Conservation (phyloP, 2,113 vertebrate species). For the Deroptyus accipitrinus region DNA sequence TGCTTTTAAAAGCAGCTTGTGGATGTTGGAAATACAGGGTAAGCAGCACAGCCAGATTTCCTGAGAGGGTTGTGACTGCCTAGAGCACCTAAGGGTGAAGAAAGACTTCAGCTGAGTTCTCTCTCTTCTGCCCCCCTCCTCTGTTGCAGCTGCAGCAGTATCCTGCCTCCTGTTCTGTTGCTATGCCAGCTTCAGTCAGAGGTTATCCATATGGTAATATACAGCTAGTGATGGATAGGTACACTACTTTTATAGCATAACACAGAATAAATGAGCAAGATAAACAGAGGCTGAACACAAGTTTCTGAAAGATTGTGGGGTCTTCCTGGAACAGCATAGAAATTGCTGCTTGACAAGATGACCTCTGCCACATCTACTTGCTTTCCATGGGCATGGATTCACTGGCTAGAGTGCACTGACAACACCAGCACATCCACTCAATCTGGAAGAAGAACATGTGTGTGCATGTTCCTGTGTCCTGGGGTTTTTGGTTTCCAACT, state of each 20-base stretch:
- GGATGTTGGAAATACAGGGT: background rate
- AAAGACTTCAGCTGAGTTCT: background rate
- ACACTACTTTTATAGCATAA: background rate
- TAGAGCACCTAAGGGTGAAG: background rate
- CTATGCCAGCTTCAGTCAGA: background rate
- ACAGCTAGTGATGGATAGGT: background rate
- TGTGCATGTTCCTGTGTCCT: fast-evolving
- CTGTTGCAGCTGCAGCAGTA: background rate
- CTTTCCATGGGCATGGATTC: background rate
- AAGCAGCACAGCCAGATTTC: background rate
- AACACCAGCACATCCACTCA: background rate
- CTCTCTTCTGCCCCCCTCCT: background rate
- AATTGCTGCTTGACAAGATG: background rate
- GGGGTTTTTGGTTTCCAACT: background rate
- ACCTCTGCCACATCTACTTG: background rate
- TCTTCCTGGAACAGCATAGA: background rate
- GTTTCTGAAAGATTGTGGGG: background rate
- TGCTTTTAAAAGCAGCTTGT: background rate
- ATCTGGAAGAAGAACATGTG: background rate
- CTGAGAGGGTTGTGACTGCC: background rate
- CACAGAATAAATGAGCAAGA: background rate
- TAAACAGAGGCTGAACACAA: background rate
- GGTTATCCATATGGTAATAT: background rate
- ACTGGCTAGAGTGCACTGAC: background rate
- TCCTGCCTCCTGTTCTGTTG: background rate